phyloP scores from a whole-genome alignment of 2,797 vertebrate genomes.

The Delichon dasypus region DNA sequence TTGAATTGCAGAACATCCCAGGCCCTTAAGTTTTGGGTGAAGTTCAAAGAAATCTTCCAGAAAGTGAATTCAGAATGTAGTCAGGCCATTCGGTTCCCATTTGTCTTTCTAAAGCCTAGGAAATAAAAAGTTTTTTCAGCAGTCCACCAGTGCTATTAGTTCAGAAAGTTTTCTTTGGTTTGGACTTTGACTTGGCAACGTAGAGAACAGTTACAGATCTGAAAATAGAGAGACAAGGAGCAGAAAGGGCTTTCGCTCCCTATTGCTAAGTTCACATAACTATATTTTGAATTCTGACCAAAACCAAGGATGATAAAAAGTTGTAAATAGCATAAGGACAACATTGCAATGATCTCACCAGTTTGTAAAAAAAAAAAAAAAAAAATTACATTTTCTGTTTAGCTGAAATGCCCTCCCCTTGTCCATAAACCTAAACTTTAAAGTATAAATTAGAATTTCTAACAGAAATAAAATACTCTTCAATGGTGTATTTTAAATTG shows the following conservation, averaged over 20 bases:
- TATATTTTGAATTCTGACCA: background rate
- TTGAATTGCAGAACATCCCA: background rate
- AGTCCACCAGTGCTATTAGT: constrained; percentile 7
- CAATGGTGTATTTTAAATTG: background rate
- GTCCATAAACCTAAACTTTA: background rate
- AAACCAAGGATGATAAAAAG: background rate
- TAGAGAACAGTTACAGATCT: background rate
- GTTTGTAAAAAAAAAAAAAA: background rate
- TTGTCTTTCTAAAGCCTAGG: constrained; percentile 32
- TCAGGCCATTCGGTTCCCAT: constrained; percentile 32
- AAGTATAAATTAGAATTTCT: background rate
- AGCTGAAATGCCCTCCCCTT: background rate
- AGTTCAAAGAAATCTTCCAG: constrained; percentile 58
- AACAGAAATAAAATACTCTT: background rate
- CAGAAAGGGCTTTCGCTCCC: background rate
- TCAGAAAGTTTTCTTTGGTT: background rate
- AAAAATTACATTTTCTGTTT: background rate
- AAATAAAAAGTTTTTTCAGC: constrained; percentile 15
- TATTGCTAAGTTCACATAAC: background rate
- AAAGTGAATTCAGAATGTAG: constrained; percentile 47
- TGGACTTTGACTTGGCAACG: background rate
- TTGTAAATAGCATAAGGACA: background rate
- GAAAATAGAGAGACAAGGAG: background rate
- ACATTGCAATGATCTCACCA: background rate
- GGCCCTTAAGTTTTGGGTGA: background rate